A percentile compares a stretch with the other conserved stretches of the same genome.
phyloP scores from a whole-genome alignment of 2,797 vertebrate genomes.

The Halcyon smyrnensis region DNA sequence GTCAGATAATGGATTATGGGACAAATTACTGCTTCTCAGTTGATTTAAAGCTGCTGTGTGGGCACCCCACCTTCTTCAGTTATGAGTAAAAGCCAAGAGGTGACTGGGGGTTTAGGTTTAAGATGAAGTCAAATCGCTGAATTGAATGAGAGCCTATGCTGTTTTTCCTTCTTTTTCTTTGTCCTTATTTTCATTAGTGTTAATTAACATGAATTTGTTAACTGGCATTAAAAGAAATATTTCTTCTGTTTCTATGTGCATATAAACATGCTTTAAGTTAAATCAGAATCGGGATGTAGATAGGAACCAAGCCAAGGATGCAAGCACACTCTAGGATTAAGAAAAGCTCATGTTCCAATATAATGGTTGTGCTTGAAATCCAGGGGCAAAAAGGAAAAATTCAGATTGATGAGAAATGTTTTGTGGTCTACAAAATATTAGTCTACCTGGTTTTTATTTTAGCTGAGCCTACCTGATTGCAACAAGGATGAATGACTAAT shows the following conservation, averaged over 20 bases:
- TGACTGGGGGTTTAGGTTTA: not conserved
- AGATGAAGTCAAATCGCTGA: not conserved
- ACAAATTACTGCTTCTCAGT: not conserved
- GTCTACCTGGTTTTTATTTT: not conserved
- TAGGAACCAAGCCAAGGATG: not conserved
- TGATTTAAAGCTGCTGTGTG: not conserved
- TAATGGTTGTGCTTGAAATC: not conserved
- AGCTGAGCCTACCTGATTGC: not conserved
- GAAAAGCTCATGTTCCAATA: not conserved
- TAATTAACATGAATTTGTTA: not conserved
- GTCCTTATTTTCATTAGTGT: not conserved
- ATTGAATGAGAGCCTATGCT: not conserved
- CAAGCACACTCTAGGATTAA: not conserved
- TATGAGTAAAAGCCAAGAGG: not conserved
- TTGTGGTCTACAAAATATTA: not conserved
- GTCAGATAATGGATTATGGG: accelerated
- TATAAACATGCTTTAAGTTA: not conserved
- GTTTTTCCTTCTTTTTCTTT: not conserved
- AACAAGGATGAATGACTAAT: not conserved
- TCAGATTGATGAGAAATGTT: not conserved
- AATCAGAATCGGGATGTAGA: not conserved
- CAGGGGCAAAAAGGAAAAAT: not conserved
- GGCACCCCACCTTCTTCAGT: not conserved
- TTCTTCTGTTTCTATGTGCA: not conserved
- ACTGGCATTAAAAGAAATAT: not conserved